phyloP scores from a whole-genome alignment of 2,888 invertebrate genomes.

The Salpingus planirostris region DNA sequence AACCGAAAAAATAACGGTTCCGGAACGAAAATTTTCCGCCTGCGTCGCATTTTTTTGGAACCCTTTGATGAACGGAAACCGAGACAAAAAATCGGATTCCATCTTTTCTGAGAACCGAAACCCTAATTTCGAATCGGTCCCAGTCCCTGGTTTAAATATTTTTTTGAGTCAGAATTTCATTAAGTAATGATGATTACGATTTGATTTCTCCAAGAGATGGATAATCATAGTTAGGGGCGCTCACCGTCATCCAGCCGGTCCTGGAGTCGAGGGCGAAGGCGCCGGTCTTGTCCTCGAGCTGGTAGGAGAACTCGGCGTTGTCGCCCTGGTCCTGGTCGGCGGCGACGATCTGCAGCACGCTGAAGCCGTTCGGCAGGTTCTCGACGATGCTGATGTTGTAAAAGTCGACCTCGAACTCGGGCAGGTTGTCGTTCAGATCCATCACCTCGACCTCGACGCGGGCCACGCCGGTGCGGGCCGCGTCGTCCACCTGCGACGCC shows the following conservation, averaged over 20 bases:
- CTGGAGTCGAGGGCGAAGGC: constrained; percentile 73
- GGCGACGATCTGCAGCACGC: constrained; percentile 62
- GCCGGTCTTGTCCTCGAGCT: constrained; percentile 61
- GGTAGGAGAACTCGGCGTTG: constrained; percentile 75
- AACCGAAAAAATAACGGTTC: too few relatives aligned
- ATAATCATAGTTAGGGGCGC: too few relatives aligned
- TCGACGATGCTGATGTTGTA: constrained; percentile 90
- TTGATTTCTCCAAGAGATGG: too few relatives aligned
- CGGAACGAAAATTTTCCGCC: too few relatives aligned
- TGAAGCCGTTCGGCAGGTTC: constrained; percentile 76
- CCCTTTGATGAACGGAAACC: too few relatives aligned
- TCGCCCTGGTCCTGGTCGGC: constrained; percentile 76
- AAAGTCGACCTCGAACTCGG: constrained; percentile 80
- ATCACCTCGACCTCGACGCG: constrained; percentile 64
- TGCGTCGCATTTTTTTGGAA: too few relatives aligned
- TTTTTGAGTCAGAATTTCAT: too few relatives aligned
- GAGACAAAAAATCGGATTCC: too few relatives aligned
- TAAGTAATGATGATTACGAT: too few relatives aligned
- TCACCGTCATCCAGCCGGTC: constrained; percentile 80
- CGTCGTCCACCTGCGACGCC: constrained; percentile 70
- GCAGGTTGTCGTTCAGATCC: constrained; percentile 76
- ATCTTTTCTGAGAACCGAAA: too few relatives aligned
- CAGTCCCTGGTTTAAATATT: too few relatives aligned
- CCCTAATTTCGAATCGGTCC: too few relatives aligned
- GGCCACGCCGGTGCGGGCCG: constrained; percentile 64